phyloP scores from a whole-genome alignment of 2,797 vertebrate species.

The Phoxinus dragarum region DNA sequence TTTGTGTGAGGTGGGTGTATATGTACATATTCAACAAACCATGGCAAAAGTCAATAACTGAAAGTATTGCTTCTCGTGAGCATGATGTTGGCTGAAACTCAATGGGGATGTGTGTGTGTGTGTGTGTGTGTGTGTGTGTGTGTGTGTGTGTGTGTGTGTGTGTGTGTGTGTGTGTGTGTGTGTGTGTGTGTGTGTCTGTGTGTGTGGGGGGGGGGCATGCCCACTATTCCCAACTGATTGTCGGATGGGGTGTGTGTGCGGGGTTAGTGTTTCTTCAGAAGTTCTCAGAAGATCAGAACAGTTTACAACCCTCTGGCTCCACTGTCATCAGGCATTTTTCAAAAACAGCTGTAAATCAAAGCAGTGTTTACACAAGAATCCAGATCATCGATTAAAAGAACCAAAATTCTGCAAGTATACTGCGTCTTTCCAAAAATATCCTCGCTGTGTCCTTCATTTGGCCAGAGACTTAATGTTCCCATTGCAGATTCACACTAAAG shows the following conservation, averaged over 20 bases:
- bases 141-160: neutral
- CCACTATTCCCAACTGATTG: slow-evolving; percentile 11
- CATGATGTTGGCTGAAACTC: slow-evolving; percentile 44
- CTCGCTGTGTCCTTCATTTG: neutral
- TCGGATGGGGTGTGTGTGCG: neutral
- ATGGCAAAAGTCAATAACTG: slow-evolving; percentile 60
- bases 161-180: neutral
- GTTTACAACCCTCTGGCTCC: slow-evolving; percentile 40
- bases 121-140: neutral
- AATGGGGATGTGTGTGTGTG: slow-evolving; percentile 1
- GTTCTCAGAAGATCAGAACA: slow-evolving; percentile 19
- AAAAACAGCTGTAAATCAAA: slow-evolving; percentile 55
- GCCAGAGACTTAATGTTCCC: neutral
- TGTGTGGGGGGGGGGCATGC: neutral
- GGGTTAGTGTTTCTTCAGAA: slow-evolving; percentile 16
- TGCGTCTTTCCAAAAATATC: neutral
- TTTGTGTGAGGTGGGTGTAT: slow-evolving; percentile 58
- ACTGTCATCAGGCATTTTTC: slow-evolving; percentile 43
- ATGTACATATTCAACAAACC: slow-evolving; percentile 61
- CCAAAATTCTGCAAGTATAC: slow-evolving; percentile 29
- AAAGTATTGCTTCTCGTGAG: slow-evolving; percentile 44
- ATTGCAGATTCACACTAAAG: slow-evolving; percentile 32
- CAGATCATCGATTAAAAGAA: slow-evolving; percentile 45
- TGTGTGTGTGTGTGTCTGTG: neutral
- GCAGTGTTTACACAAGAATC: slow-evolving; percentile 45